phyloP scores from a whole-genome alignment of 2,113 vertebrate species.

The Ranitomeya imitator region DNA sequence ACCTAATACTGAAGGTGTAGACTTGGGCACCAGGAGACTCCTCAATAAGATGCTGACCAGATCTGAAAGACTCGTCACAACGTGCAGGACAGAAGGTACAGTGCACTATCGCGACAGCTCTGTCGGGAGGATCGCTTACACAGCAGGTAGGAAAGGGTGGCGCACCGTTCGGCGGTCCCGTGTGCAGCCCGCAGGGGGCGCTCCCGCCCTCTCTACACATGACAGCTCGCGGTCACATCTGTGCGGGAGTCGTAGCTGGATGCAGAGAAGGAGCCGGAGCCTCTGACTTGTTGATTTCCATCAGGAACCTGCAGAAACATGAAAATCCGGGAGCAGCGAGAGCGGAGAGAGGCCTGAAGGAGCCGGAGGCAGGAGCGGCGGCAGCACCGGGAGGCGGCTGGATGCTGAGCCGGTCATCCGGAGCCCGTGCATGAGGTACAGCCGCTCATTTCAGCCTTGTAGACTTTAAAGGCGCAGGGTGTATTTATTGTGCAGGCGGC shows the following conservation, averaged over 20 bases:
- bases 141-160: conserved; percentile 19
- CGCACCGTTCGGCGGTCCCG: not conserved
- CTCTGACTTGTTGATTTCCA: conserved; percentile 82
- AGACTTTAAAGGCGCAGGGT: not conserved
- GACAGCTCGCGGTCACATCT: conserved; percentile 22
- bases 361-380: not conserved
- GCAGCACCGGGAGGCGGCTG: not conserved
- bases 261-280: conserved; percentile 59
- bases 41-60: too few relatives aligned
- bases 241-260: conserved; percentile 14
- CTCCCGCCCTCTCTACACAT: conserved; percentile 27
- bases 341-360: not conserved
- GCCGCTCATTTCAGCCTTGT: not conserved
- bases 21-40: too few relatives aligned
- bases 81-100: too few relatives aligned
- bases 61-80: too few relatives aligned
- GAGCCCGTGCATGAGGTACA: not conserved
- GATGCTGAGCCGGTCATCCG: not conserved
- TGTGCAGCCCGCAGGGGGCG: conserved; percentile 26
- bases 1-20: too few relatives aligned
- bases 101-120: not conserved
- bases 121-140: not conserved
- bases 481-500: not conserved
- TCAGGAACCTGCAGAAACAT: conserved; percentile 55
- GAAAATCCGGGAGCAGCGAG: conserved; percentile 8